Percentiles rank a stretch among this genome's conserved stretches.
Conservation (phyloP, 2,797 vertebrate genomes). For the Melopsittacus undulatus region DNA sequence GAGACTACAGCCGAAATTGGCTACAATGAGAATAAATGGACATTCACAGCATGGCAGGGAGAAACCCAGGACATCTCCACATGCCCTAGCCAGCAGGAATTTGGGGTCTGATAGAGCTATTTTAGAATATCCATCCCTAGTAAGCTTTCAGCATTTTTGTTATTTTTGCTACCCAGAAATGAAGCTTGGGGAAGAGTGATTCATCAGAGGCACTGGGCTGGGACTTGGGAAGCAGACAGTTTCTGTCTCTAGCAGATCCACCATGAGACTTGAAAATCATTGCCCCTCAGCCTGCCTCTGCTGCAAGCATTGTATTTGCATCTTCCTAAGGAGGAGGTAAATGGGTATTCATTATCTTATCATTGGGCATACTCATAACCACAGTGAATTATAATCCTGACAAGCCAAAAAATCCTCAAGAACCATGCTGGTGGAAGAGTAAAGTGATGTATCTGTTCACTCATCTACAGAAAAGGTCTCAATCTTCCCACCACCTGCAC, state of each 20-base stretch:
- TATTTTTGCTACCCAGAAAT: rapidly evolving
- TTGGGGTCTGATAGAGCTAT: rapidly evolving
- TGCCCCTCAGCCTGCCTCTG: neutral
- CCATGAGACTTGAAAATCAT: rapidly evolving
- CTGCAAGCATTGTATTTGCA: neutral
- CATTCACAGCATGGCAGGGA: rapidly evolving
- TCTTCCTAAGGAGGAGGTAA: neutral
- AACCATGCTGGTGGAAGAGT: neutral
- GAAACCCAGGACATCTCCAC: neutral
- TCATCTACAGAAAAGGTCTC: neutral
- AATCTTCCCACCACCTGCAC: neutral
- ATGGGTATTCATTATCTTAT: neutral
- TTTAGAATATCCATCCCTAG: neutral
- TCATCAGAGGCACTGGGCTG: neutral
- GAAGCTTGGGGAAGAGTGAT: neutral
- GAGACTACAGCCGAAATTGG: neutral
- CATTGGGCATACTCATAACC: neutral
- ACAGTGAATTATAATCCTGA: neutral
- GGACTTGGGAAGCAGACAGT: neutral
- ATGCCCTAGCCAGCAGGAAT: rapidly evolving
- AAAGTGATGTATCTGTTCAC: rapidly evolving
- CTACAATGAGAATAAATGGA: rapidly evolving
- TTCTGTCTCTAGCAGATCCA: neutral
- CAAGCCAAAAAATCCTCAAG: neutral
- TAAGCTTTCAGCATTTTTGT: neutral